Conservation (phyloP, 2,888 invertebrate species). For the Macroteleia sp. region DNA sequence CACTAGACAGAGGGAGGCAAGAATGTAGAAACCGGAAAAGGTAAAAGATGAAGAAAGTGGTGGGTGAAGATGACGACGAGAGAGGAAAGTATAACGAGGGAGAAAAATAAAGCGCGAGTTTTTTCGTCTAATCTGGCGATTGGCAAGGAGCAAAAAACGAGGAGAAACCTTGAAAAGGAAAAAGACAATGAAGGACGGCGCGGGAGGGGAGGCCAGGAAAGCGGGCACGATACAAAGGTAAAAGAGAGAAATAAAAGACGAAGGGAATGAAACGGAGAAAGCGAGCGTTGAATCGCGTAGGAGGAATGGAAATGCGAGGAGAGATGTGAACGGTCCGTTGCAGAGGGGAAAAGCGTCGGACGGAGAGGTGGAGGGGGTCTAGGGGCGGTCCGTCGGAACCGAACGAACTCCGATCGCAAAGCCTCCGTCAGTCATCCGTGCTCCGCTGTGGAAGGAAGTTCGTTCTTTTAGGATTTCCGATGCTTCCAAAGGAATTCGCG, state of each 20-base stretch:
- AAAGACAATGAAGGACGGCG: conserved; percentile 14
- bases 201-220: background rate
- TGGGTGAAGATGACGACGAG: no score
- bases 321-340: conserved; percentile 3
- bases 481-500: conserved; percentile 51
- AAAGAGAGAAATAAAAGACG: conserved; percentile 3
- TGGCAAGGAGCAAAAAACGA: background rate
- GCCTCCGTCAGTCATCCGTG: conserved; percentile 80
- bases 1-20: background rate
- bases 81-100: background rate
- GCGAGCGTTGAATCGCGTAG: conserved; percentile 32
- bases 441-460: conserved; percentile 76
- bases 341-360: conserved; percentile 22
- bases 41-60: background rate
- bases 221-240: conserved; percentile 26
- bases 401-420: conserved; percentile 6
- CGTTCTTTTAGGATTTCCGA: conserved; percentile 58
- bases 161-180: conserved; percentile 7
- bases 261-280: background rate
- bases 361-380: conserved; percentile 9
- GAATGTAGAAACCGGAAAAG: background rate
- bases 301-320: conserved; percentile 37
- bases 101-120: conserved; percentile 2
- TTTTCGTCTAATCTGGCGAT: conserved; percentile 19
- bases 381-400: conserved; percentile 58